Conservation (phyloP, 2,888 invertebrate genomes). For the Nudaria mundana region DNA sequence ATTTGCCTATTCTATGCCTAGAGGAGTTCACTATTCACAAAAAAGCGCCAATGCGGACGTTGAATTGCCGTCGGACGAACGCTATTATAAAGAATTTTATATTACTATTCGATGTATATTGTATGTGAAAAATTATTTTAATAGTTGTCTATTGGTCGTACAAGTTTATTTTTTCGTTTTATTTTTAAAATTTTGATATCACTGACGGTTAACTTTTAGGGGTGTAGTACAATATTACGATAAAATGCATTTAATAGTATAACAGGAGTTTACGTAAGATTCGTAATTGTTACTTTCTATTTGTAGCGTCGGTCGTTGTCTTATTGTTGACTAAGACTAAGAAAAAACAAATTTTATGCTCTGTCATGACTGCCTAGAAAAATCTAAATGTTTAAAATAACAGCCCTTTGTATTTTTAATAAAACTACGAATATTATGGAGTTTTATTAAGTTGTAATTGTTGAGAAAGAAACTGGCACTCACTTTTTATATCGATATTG, state of each 20-base stretch:
- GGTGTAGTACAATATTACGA: conserved; percentile 65
- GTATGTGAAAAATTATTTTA: conserved; percentile 66
- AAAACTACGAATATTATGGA: too few relatives aligned
- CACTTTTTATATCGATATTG: too few relatives aligned
- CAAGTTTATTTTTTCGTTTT: conserved; percentile 39
- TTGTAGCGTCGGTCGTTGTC: conserved; percentile 35
- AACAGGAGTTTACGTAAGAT: conserved; percentile 40
- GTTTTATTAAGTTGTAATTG: too few relatives aligned
- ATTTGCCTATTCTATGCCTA: conserved; percentile 43
- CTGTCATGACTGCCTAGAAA: background rate
- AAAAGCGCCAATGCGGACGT: conserved; percentile 19
- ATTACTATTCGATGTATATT: conserved; percentile 68
- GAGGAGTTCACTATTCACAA: conserved; percentile 47
- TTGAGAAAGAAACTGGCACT: too few relatives aligned
- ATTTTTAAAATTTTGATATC: conserved; percentile 23
- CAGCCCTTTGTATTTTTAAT: too few relatives aligned
- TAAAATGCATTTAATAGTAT: conserved; percentile 69
- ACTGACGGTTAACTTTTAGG: conserved; percentile 43
- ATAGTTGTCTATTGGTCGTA: conserved; percentile 65
- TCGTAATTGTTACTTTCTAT: conserved; percentile 39
- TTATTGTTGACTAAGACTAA: too few relatives aligned
- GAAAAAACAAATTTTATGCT: too few relatives aligned
- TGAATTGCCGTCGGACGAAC: conserved; percentile 18
- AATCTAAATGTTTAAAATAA: too few relatives aligned
- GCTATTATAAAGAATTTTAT: conserved; percentile 56